phyloP scores from a whole-genome alignment of 2,888 invertebrate genomes.

The Cerastoderma edule region DNA sequence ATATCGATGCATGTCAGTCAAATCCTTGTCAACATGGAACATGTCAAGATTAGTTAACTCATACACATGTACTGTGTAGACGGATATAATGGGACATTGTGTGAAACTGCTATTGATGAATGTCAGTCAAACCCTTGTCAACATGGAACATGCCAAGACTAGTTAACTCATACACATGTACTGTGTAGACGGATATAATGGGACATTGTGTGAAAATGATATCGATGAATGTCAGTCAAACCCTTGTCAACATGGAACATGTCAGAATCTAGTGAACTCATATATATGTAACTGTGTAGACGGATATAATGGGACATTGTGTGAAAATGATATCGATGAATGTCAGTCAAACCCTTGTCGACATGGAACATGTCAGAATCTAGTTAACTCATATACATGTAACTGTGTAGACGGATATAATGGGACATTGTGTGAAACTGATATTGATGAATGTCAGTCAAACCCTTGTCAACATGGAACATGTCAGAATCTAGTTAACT shows the following conservation, averaged over 20 bases:
- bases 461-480: neutral
- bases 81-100: conserved; percentile 30
- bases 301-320: neutral
- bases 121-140: neutral
- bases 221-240: neutral
- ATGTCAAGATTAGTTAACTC: neutral
- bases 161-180: neutral
- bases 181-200: neutral
- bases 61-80: neutral
- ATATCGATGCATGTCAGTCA: conserved; percentile 16
- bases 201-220: neutral
- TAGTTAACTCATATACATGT: neutral
- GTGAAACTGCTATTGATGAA: neutral
- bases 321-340: neutral
- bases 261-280: neutral
- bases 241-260: neutral
- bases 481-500: neutral
- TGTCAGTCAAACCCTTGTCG: neutral
- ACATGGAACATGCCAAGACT: neutral
- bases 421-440: conserved; percentile 56
- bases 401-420: neutral
- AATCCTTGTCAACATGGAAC: neutral
- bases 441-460: conserved; percentile 17
- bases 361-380: neutral
- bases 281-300: neutral